These are phyloP conservation scores for Nyctalus aviator DNA, from an alignment of 2,797 vertebrate genomes.

Conservation along the genomic window DNA sequence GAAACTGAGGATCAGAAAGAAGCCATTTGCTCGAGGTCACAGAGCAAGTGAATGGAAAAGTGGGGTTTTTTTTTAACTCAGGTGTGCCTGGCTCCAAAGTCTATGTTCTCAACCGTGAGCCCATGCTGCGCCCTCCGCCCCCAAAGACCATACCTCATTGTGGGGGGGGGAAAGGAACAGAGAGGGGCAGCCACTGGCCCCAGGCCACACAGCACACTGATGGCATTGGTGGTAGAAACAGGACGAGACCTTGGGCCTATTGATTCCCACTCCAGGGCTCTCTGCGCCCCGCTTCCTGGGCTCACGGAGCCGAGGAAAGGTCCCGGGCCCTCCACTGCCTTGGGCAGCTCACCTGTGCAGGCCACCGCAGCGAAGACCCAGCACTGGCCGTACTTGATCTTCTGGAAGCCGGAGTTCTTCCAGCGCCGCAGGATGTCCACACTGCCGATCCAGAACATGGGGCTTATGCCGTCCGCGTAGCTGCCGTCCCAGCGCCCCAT, in stretches of 20 bases:
- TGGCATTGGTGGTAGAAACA: neutral
- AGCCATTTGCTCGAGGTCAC: neutral
- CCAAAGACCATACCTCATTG: neutral
- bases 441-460: slow-evolving; percentile 94
- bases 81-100: neutral
- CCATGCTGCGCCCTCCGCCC: no score
- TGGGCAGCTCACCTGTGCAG: slow-evolving; percentile 91
- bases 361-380: slow-evolving; percentile 98
- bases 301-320: neutral
- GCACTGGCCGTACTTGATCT: slow-evolving; percentile 96
- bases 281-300: neutral
- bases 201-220: neutral
- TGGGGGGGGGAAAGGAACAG: neutral
- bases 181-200: neutral
- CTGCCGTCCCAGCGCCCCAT: slow-evolving; percentile 91
- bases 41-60: neutral
- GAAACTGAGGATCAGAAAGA: neutral
- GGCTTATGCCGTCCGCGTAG: slow-evolving; percentile 92
- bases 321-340: rapidly evolving
- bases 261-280: no score
- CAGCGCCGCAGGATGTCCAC: slow-evolving; percentile 94
- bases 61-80: neutral
- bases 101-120: neutral
- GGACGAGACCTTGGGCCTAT: neutral
- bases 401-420: slow-evolving; percentile 90